A percentile compares a stretch with the other conserved stretches of the same genome.
Conservation (phyloP, 2,113 vertebrate species). For the Piprites chloris region DNA sequence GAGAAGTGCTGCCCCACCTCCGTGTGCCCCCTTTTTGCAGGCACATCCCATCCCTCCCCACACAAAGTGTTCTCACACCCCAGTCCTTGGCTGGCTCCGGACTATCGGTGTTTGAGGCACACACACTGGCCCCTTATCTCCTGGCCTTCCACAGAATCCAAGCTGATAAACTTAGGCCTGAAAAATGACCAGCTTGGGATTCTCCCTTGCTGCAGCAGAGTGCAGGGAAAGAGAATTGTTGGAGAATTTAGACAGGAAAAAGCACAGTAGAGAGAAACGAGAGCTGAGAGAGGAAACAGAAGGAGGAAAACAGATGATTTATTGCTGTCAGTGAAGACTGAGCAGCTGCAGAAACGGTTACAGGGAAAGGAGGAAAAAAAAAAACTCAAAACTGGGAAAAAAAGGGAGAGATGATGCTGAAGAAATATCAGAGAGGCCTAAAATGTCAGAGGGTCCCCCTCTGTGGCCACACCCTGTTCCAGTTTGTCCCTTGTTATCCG, state of each 20-base stretch:
- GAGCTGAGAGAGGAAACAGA: not conserved
- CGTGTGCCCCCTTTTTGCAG: not conserved
- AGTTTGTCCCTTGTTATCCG: not conserved
- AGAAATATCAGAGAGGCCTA: not conserved
- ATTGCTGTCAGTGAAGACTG: not conserved
- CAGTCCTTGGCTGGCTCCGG: not conserved
- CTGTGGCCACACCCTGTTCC: not conserved
- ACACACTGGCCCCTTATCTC: not conserved
- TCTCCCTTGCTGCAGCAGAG: not conserved
- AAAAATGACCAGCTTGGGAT: not conserved
- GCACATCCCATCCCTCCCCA: not conserved
- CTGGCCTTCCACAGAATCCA: not conserved
- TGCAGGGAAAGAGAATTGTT: not conserved
- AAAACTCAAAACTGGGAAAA: accelerated
- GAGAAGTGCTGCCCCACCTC: not conserved
- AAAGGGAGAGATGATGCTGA: not conserved
- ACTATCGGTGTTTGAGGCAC: not conserved
- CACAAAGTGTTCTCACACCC: not conserved
- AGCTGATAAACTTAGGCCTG: not conserved
- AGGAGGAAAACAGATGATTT: not conserved
- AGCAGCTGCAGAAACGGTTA: not conserved
- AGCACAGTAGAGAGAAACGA: not conserved
- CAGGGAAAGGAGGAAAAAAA: not conserved
- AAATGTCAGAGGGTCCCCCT: not conserved
- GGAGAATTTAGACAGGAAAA: not conserved